Percentiles rank a stretch among this genome's conserved stretches.
These are phyloP conservation scores for Fragum whitleyi DNA, from an alignment of 2,888 invertebrate species.

Conservation along the genomic window DNA sequence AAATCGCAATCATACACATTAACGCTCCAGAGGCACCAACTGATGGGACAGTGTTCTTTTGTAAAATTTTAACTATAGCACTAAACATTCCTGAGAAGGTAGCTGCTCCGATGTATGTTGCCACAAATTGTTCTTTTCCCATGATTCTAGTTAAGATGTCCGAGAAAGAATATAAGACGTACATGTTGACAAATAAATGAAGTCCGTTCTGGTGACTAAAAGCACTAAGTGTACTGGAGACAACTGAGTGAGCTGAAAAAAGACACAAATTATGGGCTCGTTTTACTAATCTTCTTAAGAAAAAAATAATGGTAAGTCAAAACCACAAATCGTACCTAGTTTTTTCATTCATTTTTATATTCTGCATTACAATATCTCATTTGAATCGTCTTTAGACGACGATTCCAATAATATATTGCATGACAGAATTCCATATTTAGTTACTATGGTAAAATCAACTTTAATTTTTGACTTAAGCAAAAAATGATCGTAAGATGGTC, in stretches of 20 bases:
- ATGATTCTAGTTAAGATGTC: conserved; percentile 90
- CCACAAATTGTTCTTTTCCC: conserved; percentile 96
- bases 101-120: conserved; percentile 94
- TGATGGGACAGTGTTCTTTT: conserved; percentile 91
- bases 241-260: conserved; percentile 86
- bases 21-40: conserved; percentile 99
- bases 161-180: conserved; percentile 90
- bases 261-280: too few relatives aligned
- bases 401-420: too few relatives aligned
- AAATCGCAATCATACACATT: conserved; percentile 94
- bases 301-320: too few relatives aligned
- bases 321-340: too few relatives aligned
- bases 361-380: too few relatives aligned
- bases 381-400: too few relatives aligned
- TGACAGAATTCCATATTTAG: too few relatives aligned
- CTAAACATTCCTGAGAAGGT: conserved; percentile 93
- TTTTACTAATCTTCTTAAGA: too few relatives aligned
- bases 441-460: too few relatives aligned
- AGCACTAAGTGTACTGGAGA: conserved; percentile 96
- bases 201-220: conserved; percentile 96
- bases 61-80: conserved; percentile 91
- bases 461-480: too few relatives aligned
- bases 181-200: conserved; percentile 98
- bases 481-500: too few relatives aligned
- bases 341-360: too few relatives aligned